These are phyloP conservation scores for Phthorimaea operculella DNA, from an alignment of 1,140 invertebrate genomes.

Conservation along the genomic window DNA sequence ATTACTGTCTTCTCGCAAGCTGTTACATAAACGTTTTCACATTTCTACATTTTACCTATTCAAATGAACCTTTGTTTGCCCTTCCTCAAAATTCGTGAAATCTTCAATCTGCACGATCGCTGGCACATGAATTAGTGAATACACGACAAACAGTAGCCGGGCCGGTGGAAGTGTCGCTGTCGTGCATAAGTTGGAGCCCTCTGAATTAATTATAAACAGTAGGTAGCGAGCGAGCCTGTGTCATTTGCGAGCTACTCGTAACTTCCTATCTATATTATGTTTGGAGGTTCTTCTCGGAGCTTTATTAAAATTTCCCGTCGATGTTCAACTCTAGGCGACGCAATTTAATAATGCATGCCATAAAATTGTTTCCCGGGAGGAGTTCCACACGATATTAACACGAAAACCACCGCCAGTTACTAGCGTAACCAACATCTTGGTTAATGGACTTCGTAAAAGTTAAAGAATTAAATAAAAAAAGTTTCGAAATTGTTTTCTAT, in stretches of 20 bases:
- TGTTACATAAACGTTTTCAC: conserved; percentile 1
- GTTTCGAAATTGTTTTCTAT: too few relatives aligned
- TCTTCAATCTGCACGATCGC: neutral
- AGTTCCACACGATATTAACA: conserved; percentile 6
- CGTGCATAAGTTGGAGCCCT: conserved; percentile 19
- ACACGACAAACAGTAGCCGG: neutral
- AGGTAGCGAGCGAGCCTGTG: conserved; percentile 10
- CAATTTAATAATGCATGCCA: conserved; percentile 28
- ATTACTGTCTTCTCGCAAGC: conserved; percentile 3
- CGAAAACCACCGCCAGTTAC: neutral
- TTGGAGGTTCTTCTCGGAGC: conserved; percentile 3
- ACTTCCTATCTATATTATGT: neutral
- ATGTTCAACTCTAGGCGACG: conserved; percentile 16
- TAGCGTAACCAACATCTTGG: too few relatives aligned
- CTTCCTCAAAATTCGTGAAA: neutral
- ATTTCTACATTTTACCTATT: neutral
- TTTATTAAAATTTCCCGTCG: conserved; percentile 27
- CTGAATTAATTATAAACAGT: conserved; percentile 30
- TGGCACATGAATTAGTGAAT: neutral
- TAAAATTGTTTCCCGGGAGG: conserved; percentile 21
- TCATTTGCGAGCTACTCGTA: conserved; percentile 6
- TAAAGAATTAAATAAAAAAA: too few relatives aligned
- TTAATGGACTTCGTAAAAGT: too few relatives aligned
- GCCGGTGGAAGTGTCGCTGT: conserved; percentile 1
- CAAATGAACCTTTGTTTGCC: neutral